These are phyloP conservation scores for Hydroisotoma schaefferi DNA, from an alignment of 2,888 invertebrate genomes.

Conservation along the genomic window DNA sequence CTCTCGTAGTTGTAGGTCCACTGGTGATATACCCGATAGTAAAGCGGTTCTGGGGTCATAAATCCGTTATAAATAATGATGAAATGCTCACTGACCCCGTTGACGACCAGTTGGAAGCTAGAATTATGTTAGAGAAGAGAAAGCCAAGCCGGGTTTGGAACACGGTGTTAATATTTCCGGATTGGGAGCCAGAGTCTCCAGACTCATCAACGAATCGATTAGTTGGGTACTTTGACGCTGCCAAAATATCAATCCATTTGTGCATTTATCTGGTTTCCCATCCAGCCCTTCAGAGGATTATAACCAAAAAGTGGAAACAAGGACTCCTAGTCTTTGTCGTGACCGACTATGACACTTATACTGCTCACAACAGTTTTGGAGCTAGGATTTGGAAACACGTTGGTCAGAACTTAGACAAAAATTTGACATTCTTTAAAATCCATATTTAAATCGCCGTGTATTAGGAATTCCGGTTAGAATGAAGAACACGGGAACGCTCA, in stretches of 20 bases:
- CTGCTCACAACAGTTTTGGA: constrained; percentile 53
- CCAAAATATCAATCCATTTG: constrained; percentile 61
- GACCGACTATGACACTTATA: constrained; percentile 58
- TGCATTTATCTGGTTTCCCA: constrained; percentile 69
- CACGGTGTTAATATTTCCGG: constrained; percentile 51
- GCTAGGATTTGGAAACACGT: constrained; percentile 48
- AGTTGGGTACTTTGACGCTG: constrained; percentile 51
- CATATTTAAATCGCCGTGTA: too few species aligned
- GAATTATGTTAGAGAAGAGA: constrained; percentile 17
- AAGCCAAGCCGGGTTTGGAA: constrained; percentile 42
- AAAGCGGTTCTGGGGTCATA: too few species aligned
- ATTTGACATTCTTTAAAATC: too few species aligned
- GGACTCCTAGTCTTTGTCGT: constrained; percentile 66
- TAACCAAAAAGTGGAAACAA: constrained; percentile 56
- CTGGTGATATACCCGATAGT: too few species aligned
- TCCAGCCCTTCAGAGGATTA: constrained; percentile 57
- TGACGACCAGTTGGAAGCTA: too few species aligned
- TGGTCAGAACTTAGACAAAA: constrained; percentile 46
- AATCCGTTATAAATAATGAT: too few species aligned
- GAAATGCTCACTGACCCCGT: too few species aligned
- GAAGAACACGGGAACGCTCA: constrained; percentile 50
- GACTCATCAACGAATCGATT: constrained; percentile 50
- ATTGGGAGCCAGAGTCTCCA: constrained; percentile 33
- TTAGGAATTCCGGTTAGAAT: constrained; percentile 44
- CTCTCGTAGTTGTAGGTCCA: too few species aligned